phyloP scores from a whole-genome alignment of 2,113 vertebrate genomes.

The Pseudorhombus dupliciocellatus region DNA sequence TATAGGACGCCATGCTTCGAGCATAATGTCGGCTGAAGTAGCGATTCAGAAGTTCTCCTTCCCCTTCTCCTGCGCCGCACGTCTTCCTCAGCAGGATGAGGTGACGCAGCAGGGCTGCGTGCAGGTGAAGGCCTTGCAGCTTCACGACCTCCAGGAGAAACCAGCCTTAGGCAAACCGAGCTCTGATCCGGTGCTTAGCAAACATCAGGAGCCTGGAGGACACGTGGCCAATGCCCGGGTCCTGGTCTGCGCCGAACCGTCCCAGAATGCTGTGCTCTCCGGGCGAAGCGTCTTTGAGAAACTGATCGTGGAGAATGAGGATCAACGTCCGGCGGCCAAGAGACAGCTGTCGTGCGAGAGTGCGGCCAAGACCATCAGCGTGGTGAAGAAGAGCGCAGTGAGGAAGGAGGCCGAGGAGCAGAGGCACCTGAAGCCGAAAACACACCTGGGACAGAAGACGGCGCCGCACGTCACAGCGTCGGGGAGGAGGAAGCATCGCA shows the following conservation, averaged over 20 bases:
- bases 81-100: slow-evolving; percentile 43
- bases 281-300: slow-evolving; percentile 63
- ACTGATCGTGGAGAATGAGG: slow-evolving; percentile 70
- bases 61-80: slow-evolving; percentile 59
- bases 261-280: slow-evolving; percentile 25
- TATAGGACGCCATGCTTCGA: slow-evolving; percentile 60
- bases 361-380: slow-evolving; percentile 69
- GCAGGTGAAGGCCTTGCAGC: slow-evolving; percentile 48
- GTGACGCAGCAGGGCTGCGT: slow-evolving; percentile 39
- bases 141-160: slow-evolving; percentile 34
- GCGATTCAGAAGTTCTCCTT: slow-evolving; percentile 75
- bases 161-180: neutral
- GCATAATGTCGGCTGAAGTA: slow-evolving; percentile 73
- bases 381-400: slow-evolving; percentile 74
- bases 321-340: slow-evolving; percentile 76
- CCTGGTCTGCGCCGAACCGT: slow-evolving; percentile 5
- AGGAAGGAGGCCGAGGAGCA: slow-evolving; percentile 59
- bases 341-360: slow-evolving; percentile 82
- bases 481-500: slow-evolving; percentile 70
- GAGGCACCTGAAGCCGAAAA: slow-evolving; percentile 2
- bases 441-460: slow-evolving; percentile 21
- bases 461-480: neutral
- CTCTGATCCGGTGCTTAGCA: slow-evolving; percentile 14
- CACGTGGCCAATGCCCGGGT: neutral
- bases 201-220: slow-evolving; percentile 6